A percentile compares a stretch with the other conserved stretches of the same genome.
These are phyloP conservation scores for Leptinotarsa peninsularis DNA, from an alignment of 2,888 invertebrate genomes.

Conservation along the genomic window DNA sequence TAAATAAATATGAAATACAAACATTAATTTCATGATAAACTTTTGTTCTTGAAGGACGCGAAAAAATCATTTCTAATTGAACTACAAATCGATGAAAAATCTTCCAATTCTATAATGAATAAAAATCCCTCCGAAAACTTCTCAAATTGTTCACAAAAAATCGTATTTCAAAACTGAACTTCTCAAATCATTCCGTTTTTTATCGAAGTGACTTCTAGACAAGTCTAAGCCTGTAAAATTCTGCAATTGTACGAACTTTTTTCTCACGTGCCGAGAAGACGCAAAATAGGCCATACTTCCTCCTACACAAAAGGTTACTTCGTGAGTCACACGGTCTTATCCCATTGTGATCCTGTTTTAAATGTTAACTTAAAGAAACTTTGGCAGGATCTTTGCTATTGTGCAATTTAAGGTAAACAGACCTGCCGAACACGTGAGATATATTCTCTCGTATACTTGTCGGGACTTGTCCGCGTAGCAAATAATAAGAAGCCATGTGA, in stretches of 20 bases:
- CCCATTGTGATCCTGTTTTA: slow-evolving; percentile 37
- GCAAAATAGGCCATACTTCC: slow-evolving; percentile 31
- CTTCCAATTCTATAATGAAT: no score
- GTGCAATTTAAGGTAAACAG: slow-evolving; percentile 35
- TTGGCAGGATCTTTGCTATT: slow-evolving; percentile 28
- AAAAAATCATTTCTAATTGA: no score
- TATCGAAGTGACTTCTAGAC: slow-evolving; percentile 12
- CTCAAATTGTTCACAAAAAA: no score
- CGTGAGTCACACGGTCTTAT: slow-evolving; percentile 41
- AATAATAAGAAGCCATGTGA: not conserved
- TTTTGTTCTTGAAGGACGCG: no score
- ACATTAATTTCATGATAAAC: no score
- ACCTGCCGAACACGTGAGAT: slow-evolving; percentile 31
- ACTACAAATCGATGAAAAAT: no score
- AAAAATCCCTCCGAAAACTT: no score
- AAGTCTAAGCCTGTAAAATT: slow-evolving; percentile 19
- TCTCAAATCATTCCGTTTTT: not conserved
- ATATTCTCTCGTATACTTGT: slow-evolving; percentile 36
- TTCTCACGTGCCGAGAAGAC: slow-evolving; percentile 33
- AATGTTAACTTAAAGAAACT: slow-evolving; percentile 41
- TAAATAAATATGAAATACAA: no score
- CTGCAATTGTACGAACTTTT: slow-evolving; percentile 22
- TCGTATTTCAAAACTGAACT: no score
- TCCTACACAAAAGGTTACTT: slow-evolving; percentile 41
- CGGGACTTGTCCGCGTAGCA: slow-evolving; percentile 35